A percentile compares a stretch with the other conserved stretches of the same genome.
These are phyloP conservation scores for Formica exsecta DNA, from an alignment of 1,140 invertebrate genomes.

Conservation along the genomic window DNA sequence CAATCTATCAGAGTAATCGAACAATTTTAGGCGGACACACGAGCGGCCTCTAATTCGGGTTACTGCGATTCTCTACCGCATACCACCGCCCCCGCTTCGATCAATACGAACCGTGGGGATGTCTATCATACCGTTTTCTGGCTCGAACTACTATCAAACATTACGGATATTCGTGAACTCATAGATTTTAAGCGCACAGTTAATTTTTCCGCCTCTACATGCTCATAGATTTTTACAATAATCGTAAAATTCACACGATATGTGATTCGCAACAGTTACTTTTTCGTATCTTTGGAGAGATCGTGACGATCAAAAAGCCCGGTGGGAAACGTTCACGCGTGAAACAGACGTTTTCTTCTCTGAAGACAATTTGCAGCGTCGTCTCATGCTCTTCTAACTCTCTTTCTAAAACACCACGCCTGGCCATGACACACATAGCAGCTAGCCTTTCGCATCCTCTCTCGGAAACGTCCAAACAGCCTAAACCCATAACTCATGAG, in stretches of 20 bases:
- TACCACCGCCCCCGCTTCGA: slow-evolving; percentile 61
- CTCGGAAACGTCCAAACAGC: slow-evolving; percentile 66
- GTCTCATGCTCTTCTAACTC: slow-evolving; percentile 70
- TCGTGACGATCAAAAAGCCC: background rate
- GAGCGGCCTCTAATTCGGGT: slow-evolving; percentile 67
- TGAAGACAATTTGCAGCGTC: slow-evolving; percentile 69
- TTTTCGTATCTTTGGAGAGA: background rate
- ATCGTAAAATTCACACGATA: background rate
- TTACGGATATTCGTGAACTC: background rate
- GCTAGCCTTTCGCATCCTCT: slow-evolving; percentile 76
- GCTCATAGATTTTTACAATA: too few relatives aligned
- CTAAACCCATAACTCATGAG: slow-evolving; percentile 70
- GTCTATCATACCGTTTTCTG: slow-evolving; percentile 55
- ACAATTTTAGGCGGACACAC: slow-evolving; percentile 44
- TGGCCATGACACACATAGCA: slow-evolving; percentile 75
- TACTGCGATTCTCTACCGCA: slow-evolving; percentile 69
- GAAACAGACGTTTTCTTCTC: slow-evolving; percentile 44
- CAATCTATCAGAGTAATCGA: slow-evolving; percentile 43
- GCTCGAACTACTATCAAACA: slow-evolving; percentile 33
- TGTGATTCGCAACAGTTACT: background rate
- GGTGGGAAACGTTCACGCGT: slow-evolving; percentile 23
- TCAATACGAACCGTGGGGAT: slow-evolving; percentile 69
- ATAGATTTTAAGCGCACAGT: background rate
- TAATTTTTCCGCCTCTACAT: background rate
- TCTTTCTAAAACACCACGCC: slow-evolving; percentile 73